phyloP scores from a whole-genome alignment of 2,113 vertebrate genomes.

The Gulo gulo region DNA sequence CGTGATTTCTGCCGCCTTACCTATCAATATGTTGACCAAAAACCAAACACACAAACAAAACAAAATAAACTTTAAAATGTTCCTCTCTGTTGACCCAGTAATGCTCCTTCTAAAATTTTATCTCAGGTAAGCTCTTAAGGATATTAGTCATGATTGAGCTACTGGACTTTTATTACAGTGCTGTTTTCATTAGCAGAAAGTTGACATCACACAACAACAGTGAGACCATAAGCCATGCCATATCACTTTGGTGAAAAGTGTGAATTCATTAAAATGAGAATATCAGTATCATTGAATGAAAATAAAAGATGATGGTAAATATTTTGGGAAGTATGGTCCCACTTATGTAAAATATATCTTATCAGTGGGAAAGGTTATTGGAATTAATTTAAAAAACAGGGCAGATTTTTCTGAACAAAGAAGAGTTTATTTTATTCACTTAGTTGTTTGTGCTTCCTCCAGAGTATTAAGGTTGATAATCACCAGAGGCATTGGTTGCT shows the following conservation, averaged over 20 bases:
- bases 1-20: neutral
- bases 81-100: neutral
- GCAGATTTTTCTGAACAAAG: neutral
- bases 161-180: neutral
- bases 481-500: neutral
- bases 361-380: neutral
- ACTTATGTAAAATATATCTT: neutral
- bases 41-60: neutral
- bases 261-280: neutral
- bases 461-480: neutral
- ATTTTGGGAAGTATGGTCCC: neutral
- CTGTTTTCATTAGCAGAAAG: neutral
- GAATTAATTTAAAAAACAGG: neutral
- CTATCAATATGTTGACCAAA: neutral
- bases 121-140: neutral
- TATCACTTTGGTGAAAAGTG: neutral
- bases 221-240: neutral
- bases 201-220: neutral
- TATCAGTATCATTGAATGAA: neutral
- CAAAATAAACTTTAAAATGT: neutral
- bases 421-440: neutral
- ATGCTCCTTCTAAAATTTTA: neutral
- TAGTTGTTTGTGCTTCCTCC: neutral
- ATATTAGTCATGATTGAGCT: neutral
- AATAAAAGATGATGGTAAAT: neutral